Conservation (phyloP, 2,888 invertebrate species). For the Cerastis leucographa region DNA sequence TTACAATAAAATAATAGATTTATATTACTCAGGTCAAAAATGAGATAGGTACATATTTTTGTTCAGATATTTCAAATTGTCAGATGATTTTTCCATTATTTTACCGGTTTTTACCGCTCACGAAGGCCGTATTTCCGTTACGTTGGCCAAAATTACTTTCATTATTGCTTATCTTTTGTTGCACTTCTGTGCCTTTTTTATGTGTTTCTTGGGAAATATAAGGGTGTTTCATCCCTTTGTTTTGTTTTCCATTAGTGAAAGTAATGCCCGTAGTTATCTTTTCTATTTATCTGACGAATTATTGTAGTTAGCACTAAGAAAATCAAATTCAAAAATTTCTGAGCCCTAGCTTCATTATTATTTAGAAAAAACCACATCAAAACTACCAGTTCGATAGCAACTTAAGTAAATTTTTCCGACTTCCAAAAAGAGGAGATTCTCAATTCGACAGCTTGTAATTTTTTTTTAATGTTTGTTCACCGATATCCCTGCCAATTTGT, state of each 20-base stretch:
- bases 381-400: not conserved
- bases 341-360: not conserved
- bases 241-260: not conserved
- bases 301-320: not conserved
- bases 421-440: no score
- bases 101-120: no score
- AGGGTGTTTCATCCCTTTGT: not conserved
- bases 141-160: not conserved
- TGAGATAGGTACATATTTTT: no score
- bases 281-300: not conserved
- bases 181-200: not conserved
- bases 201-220: not conserved
- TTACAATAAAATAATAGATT: no score
- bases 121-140: constrained; percentile 1
- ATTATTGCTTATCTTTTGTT: constrained; percentile 12
- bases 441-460: no score
- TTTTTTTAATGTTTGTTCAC: no score
- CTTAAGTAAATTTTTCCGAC: not conserved
- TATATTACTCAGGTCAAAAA: no score
- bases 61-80: not conserved
- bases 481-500: no score
- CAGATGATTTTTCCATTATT: not conserved
- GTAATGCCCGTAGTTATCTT: not conserved
- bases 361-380: not conserved
- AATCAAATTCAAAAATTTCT: not conserved